These are phyloP conservation scores for Pelobates fuscus DNA, from an alignment of 2,113 vertebrate species.

Conservation along the genomic window DNA sequence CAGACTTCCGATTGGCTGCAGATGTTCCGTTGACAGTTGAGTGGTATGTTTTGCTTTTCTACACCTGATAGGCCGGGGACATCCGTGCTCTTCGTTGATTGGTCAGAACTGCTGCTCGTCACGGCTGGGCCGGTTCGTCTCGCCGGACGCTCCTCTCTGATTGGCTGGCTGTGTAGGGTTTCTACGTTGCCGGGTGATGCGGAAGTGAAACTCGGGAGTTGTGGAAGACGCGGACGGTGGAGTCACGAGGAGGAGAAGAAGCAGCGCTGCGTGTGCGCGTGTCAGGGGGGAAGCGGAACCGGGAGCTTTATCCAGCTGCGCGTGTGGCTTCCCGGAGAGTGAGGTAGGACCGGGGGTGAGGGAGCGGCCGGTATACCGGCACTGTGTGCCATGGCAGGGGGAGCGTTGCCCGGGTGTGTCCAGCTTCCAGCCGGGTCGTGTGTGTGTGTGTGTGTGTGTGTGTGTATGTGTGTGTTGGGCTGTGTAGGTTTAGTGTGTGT, in stretches of 20 bases:
- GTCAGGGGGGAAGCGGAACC: neutral
- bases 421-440: too few species aligned
- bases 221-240: constrained; percentile 2
- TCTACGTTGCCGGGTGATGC: constrained; percentile 46
- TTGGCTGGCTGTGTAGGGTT: neutral
- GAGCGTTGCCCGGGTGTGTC: too few species aligned
- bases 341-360: neutral
- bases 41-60: constrained; percentile 8
- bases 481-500: too few species aligned
- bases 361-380: neutral
- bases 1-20: neutral
- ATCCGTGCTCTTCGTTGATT: neutral
- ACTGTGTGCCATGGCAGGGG: neutral
- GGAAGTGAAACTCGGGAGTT: constrained; percentile 35
- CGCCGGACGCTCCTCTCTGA: neutral
- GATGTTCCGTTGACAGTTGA: constrained; percentile 10
- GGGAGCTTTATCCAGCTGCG: neutral
- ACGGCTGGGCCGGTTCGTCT: too few species aligned
- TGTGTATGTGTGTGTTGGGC: too few species aligned
- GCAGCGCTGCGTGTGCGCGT: neutral
- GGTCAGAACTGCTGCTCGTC: neutral
- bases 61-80: neutral
- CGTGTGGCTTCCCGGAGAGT: neutral
- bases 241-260: constrained; percentile 21
- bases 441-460: too few species aligned